Base-by-base conservation (phyloP, 1,140 invertebrate species). In the Cyclina sinensis region DNA sequence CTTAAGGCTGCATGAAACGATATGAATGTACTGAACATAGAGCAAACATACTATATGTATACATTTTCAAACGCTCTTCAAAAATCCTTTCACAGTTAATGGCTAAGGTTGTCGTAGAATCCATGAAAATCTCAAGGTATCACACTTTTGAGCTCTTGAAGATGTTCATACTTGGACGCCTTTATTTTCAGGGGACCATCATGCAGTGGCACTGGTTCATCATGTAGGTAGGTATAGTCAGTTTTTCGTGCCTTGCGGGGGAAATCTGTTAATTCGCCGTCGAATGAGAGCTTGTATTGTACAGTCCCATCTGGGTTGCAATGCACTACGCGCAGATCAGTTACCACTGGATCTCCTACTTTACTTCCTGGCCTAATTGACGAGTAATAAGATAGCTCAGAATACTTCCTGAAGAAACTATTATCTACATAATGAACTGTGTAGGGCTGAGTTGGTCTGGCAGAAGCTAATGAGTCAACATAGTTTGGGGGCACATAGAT, bases 81-180 rank as follows among this genome's bases (percentile, higher is more conserved):
- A n/a, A n/a, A n/a, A n/a, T n/a, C n/a, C n/a, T n/a, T n/a, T n/a
- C n/a, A n/a, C n/a, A n/a, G n/a, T n/a, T n/a, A n/a, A n/a, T n/a
- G n/a, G 43, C n/a, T 74, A 74, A 74, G 70, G 70, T 74, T 74
- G 57, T 81, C 79, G 30, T 81, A 81, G 30, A 81, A 81, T 16
- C 51, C 32, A 48, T 81, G 79, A 43, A 14, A 81, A 62, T 81
- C 79, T 2, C 70, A n/a, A n/a, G n/a, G n/a, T n/a, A n/a, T n/a
- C n/a, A n/a, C n/a, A n/a, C n/a, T n/a, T n/a, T n/a, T n/a, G n/a
- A n/a, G n/a, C n/a, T n/a, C n/a, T n/a, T n/a, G n/a, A n/a, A n/a
- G n/a, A n/a, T n/a, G n/a, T n/a, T n/a, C n/a, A n/a, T n/a, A n/a
- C n/a, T n/a, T n/a, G n/a, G n/a, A n/a, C n/a, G n/a, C n/a, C n/a